A percentile compares a stretch with the other conserved stretches of the same genome.
Conservation (phyloP, 2,888 invertebrate species). For the Plagodis pulveraria region DNA sequence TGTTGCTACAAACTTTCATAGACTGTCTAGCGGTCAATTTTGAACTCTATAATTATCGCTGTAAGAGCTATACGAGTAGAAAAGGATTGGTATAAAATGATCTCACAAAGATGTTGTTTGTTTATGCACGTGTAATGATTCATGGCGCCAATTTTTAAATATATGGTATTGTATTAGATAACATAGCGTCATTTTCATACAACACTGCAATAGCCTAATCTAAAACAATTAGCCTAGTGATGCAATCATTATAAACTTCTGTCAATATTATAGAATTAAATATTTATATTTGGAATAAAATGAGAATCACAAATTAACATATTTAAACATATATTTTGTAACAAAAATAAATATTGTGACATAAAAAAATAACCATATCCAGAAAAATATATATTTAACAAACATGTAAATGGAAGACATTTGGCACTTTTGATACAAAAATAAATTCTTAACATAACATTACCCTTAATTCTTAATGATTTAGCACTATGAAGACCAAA, state of each 20-base stretch:
- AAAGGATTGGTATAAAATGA: constrained; percentile 2
- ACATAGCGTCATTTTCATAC: not conserved
- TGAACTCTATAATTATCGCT: constrained; percentile 26
- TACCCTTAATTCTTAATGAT: constrained; percentile 28
- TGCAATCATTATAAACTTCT: not conserved
- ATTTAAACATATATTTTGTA: constrained; percentile 25
- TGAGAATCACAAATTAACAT: not conserved
- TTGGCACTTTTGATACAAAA: constrained; percentile 32
- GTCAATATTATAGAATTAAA: too few species aligned
- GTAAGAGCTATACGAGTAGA: constrained; percentile 26
- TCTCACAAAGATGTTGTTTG: constrained; percentile 29
- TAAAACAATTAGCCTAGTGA: not conserved
- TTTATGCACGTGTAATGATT: constrained; percentile 18
- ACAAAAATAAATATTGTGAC: constrained; percentile 12
- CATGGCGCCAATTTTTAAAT: constrained; percentile 26
- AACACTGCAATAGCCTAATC: not conserved
- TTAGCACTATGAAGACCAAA: not conserved
- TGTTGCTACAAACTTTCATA: constrained; percentile 28
- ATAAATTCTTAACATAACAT: constrained; percentile 29
- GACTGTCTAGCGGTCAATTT: constrained; percentile 5
- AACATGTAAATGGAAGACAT: constrained; percentile 34
- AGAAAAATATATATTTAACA: constrained; percentile 18
- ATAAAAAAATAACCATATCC: constrained; percentile 28
- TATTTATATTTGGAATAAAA: not conserved
- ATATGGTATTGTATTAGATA: not conserved